A percentile compares a stretch with the other conserved stretches of the same genome.
Conservation (phyloP, 2,797 vertebrate species). For the Carapus acus region DNA sequence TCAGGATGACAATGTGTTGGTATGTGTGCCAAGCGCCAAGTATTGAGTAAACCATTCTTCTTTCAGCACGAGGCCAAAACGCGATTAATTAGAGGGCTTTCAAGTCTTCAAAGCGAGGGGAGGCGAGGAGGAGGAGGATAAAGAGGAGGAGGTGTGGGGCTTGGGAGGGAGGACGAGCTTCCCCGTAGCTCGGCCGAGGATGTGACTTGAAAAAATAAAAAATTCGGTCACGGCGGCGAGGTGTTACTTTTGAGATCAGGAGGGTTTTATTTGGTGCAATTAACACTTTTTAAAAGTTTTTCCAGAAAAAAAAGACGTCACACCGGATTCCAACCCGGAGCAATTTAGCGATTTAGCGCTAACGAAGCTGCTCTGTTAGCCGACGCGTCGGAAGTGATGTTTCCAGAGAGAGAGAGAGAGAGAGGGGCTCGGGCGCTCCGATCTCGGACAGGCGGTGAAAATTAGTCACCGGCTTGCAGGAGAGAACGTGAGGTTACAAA, state of each 20-base stretch:
- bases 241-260: constrained; percentile 60
- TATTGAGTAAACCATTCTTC: constrained; percentile 71
- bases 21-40: constrained; percentile 72
- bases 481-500: constrained; percentile 37
- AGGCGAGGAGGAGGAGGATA: too few species aligned
- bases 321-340: constrained; percentile 11
- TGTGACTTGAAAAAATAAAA: too few species aligned
- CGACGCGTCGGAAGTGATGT: too few species aligned
- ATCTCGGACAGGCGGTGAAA: constrained; percentile 16
- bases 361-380: constrained; percentile 13
- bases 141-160: too few species aligned
- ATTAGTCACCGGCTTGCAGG: constrained; percentile 19
- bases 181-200: constrained; percentile 67
- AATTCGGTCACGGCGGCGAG: constrained; percentile 59
- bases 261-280: constrained; percentile 42
- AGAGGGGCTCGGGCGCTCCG: constrained; percentile 18
- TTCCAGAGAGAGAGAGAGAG: constrained; percentile 1
- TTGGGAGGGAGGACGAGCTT: constrained; percentile 48
- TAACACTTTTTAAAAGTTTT: constrained; percentile 45
- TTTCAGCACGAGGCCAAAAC: constrained; percentile 52
- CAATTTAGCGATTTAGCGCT: constrained; percentile 15
- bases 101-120: constrained; percentile 71
- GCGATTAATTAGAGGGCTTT: constrained; percentile 75
- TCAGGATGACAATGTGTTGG: constrained; percentile 72
- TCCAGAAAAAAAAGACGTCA: neutral